phyloP scores from a whole-genome alignment of 2,888 invertebrate species.

The Harmothoe impar region DNA sequence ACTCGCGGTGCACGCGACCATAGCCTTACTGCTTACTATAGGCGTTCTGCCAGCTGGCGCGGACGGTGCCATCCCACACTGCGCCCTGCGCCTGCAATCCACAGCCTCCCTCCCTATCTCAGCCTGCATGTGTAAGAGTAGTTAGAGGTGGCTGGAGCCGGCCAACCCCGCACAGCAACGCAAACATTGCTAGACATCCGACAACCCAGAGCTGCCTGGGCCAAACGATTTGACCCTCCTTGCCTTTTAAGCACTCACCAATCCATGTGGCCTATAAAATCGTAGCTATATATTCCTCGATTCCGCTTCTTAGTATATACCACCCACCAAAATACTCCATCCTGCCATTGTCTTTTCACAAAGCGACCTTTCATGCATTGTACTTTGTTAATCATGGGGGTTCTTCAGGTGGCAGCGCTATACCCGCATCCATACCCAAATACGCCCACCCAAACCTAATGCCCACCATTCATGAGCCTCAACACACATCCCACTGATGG shows the following conservation, averaged over 20 bases:
- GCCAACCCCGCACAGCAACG: not conserved
- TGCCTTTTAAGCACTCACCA: too few relatives aligned
- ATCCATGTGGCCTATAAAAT: too few relatives aligned
- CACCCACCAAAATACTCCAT: not conserved
- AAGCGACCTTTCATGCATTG: not conserved
- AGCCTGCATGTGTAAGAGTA: slow-evolving; percentile 4
- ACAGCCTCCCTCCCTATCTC: not conserved
- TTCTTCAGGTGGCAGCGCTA: not conserved
- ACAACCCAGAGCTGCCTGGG: not conserved
- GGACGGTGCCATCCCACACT: not conserved
- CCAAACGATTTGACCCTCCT: slow-evolving; percentile 9
- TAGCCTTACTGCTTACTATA: not conserved
- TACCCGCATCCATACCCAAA: not conserved
- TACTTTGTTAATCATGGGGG: not conserved
- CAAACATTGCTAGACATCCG: not conserved
- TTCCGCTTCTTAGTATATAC: not conserved
- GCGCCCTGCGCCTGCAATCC: not conserved
- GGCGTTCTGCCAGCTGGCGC: slow-evolving; percentile 13
- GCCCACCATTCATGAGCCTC: not conserved
- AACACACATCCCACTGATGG: too few relatives aligned
- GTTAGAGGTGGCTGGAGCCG: not conserved
- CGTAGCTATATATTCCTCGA: too few relatives aligned
- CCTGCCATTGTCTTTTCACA: not conserved
- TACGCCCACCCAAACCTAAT: not conserved
- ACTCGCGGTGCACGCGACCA: not conserved